Base-by-base conservation (phyloP, 2,113 vertebrate species). In the Abramis brama region DNA sequence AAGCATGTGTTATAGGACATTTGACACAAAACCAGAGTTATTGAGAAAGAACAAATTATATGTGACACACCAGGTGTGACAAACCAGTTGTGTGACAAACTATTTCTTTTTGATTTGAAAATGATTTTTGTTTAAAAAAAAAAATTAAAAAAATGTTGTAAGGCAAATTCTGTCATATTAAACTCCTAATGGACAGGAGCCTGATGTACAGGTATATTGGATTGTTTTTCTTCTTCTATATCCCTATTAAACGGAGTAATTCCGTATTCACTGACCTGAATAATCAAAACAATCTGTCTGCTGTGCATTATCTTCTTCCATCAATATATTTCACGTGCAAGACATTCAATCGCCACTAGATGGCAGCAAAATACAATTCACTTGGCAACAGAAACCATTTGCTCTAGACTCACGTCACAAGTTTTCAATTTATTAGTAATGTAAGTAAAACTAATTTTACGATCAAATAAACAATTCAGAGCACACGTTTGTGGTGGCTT, bases 321-420 rank as follows among this genome's bases (percentile, higher is more conserved):
- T n/a, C 21, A 79, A 79, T 60, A 5, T n/a, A 23, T n/a, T 60
- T 78, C 30, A 59, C 30, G 9, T 60, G 33, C 13, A 78, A 13
- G 21, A 12, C 83, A 84, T 45, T 25, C 5, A 84, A n/a, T 19
- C 5, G 27, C 33, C 82, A 75, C 33, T 39, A 59, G 77, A 43
- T 2, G 23, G 77, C 7, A 79, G 77, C 30, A 79, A 79, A 60
- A 60, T 17, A 17, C 33, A 43, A 36, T 21, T 59, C 19, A 57
- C 10, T 23, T 60, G 2, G 21, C 6, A 57, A 57, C 5, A 13
- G 75, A 27, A 52, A 21, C 21, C 8, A 57, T 57, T 57, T 78
- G 6, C 30, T 77, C 7, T 30, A 77, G 47, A 59, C 55, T 79
- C 52, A 23, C 8, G 36, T 78, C 9, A 33, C 76, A 55, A 55